Base-by-base conservation (phyloP, 1,140 invertebrate genomes). In the Calycopis cecrops region DNA sequence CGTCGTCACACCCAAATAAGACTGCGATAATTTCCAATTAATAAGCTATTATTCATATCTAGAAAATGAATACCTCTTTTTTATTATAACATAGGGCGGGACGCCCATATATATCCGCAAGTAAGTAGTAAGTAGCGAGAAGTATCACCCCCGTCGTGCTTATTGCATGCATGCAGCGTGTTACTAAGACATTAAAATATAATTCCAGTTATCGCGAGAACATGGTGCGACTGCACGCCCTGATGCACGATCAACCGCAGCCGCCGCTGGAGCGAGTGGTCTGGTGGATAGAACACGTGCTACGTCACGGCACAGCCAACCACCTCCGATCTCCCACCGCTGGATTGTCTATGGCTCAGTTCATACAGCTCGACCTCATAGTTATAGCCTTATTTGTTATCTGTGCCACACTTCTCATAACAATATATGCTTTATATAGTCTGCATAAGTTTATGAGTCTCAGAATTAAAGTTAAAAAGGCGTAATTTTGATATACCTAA, bases 241-340 rank as follows among this genome's bases (percentile, higher is more conserved):
- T 58, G 11, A 55, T 58, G 52, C 55, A 38, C 33, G 60, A 62
- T 51, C 47, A 62, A 51, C 60, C 55, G 3, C 44, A 58, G 18
- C 16, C 52, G 14, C 52, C 60, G 33, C 33, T 62, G 33, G 34
- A 62, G 12, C 38, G 55, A 11, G 49, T 48, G 12, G n/a, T 62
- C 18, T 62, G 60, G 60, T 62, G 60, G 60, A 47, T 53, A 9
- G 60, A 62, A 38, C 56, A 62, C 21, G 52, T 54, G 7, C 14
- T 62, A 14, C 52, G 60, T 18, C 60, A 62, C 35, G 42, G 48
- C 6, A 21, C 48, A 0, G 48, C 48, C 48, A 10, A 4, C 28
- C 33, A 12, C 21, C 17, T 33, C 16, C 17, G 9, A 10, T 6
- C 48, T 3, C n/a, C 48, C 10, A 49, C 48, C n/a, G 40, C 40